phyloP scores from a whole-genome alignment of 2,797 vertebrate genomes.

The Coreius guichenoti region DNA sequence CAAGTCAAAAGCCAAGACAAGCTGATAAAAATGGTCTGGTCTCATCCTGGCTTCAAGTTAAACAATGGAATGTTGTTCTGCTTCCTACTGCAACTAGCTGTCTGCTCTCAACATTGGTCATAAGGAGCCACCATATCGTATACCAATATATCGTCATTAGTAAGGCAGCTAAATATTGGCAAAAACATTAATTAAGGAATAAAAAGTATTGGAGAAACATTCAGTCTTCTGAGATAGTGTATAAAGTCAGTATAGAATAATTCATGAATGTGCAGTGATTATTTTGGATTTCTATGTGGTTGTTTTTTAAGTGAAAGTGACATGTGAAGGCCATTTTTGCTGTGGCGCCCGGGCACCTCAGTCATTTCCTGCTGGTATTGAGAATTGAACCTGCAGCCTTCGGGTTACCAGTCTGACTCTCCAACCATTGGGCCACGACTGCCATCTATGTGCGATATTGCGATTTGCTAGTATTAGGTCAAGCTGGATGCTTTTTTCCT shows the following conservation, averaged over 20 bases:
- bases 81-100: background rate
- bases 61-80: slow-evolving; percentile 18
- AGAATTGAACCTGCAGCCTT: too few species aligned
- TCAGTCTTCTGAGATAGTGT: background rate
- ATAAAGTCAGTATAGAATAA: background rate
- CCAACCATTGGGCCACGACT: too few species aligned
- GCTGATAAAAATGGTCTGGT: slow-evolving; percentile 12
- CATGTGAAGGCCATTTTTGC: too few species aligned
- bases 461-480: background rate
- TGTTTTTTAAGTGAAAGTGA: too few species aligned
- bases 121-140: background rate
- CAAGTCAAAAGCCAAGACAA: slow-evolving; percentile 14
- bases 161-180: background rate
- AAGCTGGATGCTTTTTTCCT: background rate
- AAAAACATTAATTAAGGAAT: background rate
- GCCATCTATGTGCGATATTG: background rate
- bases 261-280: background rate
- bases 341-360: too few species aligned
- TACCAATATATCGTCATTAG: background rate
- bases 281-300: background rate
- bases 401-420: too few species aligned
- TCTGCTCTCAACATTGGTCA: background rate
- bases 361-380: too few species aligned
- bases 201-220: background rate
- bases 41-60: background rate